These are phyloP conservation scores for Sprattus sprattus DNA, from an alignment of 2,113 vertebrate genomes.

Conservation along the genomic window DNA sequence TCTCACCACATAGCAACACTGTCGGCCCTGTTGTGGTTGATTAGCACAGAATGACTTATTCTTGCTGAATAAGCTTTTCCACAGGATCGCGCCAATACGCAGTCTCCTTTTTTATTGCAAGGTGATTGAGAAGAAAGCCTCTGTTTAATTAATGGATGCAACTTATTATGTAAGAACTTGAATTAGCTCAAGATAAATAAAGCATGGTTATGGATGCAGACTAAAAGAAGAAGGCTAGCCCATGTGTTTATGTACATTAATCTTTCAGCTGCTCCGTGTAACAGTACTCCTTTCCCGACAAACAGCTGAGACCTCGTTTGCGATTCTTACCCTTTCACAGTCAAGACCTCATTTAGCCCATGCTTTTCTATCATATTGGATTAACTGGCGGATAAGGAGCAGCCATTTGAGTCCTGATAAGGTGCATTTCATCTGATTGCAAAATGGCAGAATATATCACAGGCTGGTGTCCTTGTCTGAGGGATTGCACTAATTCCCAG, in stretches of 20 bases:
- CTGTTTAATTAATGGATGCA: not conserved
- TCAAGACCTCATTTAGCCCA: not conserved
- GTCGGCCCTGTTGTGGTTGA: not conserved
- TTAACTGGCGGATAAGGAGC: not conserved
- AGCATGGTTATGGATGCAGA: not conserved
- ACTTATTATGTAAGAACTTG: not conserved
- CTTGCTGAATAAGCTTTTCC: not conserved
- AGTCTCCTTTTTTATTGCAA: not conserved
- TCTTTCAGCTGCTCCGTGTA: not conserved
- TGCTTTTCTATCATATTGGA: not conserved
- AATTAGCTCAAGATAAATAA: conserved; percentile 5
- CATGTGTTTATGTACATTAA: not conserved
- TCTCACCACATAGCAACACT: not conserved
- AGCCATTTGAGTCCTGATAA: conserved; percentile 1
- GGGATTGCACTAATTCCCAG: not conserved
- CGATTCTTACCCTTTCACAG: not conserved
- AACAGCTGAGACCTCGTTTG: not conserved
- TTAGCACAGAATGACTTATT: not conserved
- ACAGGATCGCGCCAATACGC: not conserved
- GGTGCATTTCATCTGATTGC: not conserved
- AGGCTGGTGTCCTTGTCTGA: not conserved
- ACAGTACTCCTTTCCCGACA: not conserved
- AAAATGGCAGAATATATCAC: not conserved
- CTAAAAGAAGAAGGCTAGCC: not conserved
- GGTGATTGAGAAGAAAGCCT: not conserved